A percentile compares a stretch with the other conserved stretches of the same genome.
These are phyloP conservation scores for Nephila pilipes DNA, from an alignment of 1,140 invertebrate species.

Conservation along the genomic window DNA sequence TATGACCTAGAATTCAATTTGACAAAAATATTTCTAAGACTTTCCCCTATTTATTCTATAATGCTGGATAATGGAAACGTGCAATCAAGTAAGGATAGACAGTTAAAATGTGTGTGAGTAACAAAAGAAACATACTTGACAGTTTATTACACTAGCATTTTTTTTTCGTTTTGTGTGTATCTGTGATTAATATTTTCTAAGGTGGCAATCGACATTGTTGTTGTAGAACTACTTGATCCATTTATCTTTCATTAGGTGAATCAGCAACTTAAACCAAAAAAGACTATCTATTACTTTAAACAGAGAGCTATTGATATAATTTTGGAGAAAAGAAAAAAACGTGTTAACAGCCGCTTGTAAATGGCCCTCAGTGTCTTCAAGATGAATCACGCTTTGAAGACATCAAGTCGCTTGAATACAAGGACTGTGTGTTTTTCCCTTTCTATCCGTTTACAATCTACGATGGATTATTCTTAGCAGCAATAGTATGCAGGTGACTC, in stretches of 20 bases:
- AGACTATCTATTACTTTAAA: not conserved
- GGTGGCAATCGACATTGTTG: not conserved
- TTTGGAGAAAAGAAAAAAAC: not conserved
- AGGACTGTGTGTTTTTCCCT: constrained; percentile 49
- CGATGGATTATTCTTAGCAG: constrained; percentile 48
- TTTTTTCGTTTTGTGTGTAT: too few relatives aligned
- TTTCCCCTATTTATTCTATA: too few relatives aligned
- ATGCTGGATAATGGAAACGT: too few relatives aligned
- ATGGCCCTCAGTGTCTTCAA: not conserved
- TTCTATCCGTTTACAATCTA: constrained; percentile 14
- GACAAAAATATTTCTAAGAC: too few relatives aligned
- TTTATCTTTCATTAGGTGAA: not conserved
- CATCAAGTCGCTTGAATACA: constrained; percentile 48
- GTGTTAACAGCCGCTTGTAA: not conserved
- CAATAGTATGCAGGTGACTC: constrained; percentile 60
- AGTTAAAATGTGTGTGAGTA: too few relatives aligned
- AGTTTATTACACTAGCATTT: too few relatives aligned
- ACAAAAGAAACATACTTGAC: too few relatives aligned
- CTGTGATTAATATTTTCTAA: too few relatives aligned
- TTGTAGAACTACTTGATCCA: not conserved
- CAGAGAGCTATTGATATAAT: not conserved
- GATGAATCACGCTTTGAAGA: constrained; percentile 49
- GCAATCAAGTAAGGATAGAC: too few relatives aligned
- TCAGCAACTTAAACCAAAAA: not conserved
- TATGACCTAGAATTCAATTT: too few relatives aligned